Evolutionary conservation across 2,113 vertebrate genomes (phyloP).

Genomic region (Candoia aspera): DNA sequence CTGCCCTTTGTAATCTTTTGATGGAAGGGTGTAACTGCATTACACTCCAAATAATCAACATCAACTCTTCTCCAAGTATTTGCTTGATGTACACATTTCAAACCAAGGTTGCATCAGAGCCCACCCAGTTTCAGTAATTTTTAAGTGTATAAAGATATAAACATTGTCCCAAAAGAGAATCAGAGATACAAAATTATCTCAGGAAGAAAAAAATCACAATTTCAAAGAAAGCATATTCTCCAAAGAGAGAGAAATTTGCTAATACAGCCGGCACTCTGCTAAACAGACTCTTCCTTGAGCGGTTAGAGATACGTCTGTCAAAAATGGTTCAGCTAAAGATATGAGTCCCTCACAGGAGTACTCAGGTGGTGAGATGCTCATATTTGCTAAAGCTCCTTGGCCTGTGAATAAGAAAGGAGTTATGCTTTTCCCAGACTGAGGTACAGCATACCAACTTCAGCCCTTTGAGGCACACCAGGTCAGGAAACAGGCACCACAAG

Average conservation of each 20-base stretch:
- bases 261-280: no score
- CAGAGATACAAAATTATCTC: not conserved
- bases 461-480: not conserved
- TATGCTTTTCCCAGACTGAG: no score
- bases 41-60: not conserved
- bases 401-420: no score
- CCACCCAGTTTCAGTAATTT: not conserved
- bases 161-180: not conserved
- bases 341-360: not conserved
- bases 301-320: not conserved
- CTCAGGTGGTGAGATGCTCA: not conserved
- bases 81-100: not conserved
- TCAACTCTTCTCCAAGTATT: not conserved
- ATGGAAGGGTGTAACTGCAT: not conserved
- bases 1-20: not conserved
- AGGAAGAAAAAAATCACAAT: not conserved
- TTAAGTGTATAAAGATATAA: not conserved
- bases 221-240: not conserved
- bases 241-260: not conserved
- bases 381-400: not conserved
- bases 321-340: not conserved
- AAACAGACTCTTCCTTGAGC: not conserved
- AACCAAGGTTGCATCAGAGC: not conserved
- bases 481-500: not conserved
- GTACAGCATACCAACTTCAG: not conserved